Conservation (phyloP, 2,888 invertebrate genomes). For the Dicyrtomina minuta region DNA sequence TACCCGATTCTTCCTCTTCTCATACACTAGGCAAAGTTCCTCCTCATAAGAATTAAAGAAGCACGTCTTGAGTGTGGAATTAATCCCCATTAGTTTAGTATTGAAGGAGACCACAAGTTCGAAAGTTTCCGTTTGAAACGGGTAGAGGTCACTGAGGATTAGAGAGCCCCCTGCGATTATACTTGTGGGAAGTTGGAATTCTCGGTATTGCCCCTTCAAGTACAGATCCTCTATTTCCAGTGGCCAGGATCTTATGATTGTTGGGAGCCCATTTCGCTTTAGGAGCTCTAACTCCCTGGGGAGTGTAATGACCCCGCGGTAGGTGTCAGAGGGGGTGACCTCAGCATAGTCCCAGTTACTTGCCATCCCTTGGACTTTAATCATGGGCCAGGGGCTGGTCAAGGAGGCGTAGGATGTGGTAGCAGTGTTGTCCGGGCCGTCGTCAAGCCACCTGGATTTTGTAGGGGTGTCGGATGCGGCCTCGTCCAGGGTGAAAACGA, state of each 20-base stretch:
- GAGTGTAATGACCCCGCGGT: conserved; percentile 46
- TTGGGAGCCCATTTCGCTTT: background rate
- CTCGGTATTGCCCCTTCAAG: background rate
- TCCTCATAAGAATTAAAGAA: background rate
- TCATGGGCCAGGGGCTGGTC: conserved; percentile 19
- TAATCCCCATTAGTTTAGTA: conserved; percentile 3
- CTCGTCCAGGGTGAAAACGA: conserved; percentile 28
- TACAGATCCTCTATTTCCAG: background rate
- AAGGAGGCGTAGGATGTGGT: conserved; percentile 43
- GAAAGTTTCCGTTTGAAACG: too few species aligned
- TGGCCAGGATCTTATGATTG: conserved; percentile 10
- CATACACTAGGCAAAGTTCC: conserved; percentile 38
- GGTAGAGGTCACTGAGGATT: too few species aligned
- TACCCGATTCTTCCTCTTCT: background rate
- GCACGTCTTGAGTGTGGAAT: conserved; percentile 23
- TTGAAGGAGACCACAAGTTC: conserved; percentile 16
- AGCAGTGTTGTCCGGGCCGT: conserved; percentile 50
- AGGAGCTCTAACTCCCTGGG: conserved; percentile 31
- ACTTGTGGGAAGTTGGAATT: conserved; percentile 18
- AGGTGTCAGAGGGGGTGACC: conserved; percentile 34
- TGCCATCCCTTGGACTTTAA: conserved; percentile 44
- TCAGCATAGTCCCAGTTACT: conserved; percentile 44
- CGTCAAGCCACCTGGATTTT: conserved; percentile 45
- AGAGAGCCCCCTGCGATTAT: conserved; percentile 13
- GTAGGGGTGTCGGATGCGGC: background rate